Evolutionary conservation across 1,140 invertebrate species (phyloP), one percentile per base, ranked within the genome.

Genomic region (Popillia japonica): DNA sequence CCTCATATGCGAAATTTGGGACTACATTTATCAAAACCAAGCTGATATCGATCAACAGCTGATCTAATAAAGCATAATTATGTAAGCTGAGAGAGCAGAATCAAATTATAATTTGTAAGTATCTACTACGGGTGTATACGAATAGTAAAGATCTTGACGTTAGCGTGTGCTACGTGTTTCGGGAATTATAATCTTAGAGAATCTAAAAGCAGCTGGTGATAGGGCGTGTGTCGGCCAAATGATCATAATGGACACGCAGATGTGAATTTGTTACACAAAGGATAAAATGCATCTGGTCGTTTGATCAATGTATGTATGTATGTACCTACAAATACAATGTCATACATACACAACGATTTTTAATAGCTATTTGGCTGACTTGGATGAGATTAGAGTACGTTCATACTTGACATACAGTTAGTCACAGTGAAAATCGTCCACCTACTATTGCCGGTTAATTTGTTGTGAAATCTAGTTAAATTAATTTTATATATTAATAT

Each of bases 31-130:
- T 9, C 17, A 68, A 10, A 14, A 10, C 61, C 48, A 34, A 34
- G 48, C 20, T 7, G 61, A 68, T 68, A 68, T 68, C 61, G 61
- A 68, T 68, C 61, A 27, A 68, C 61, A 68, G 61, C 61, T 68
- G 61, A 68, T 68, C 61, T 68, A 68, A 22, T 68, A 68, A 68
- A 68, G 61, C 27, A 68, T 68, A 68, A 68, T 68, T 68, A 68
- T 68, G 61, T 68, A 68, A 68, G 17, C 22, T 23, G 27, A 68
- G 61, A 68, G 61, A 27, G 10, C 11, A 27, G 61, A 23, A 27
- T 10, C 27, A 22, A 68, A 68, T 68, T 68, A 68, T 68, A 68
- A 68, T 27, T 8, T 34, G 61, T 68, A 68, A 22, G 27, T 34
- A 34, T 22, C 8, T 34, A 68, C 8, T 27, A 27, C 14, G 27